Base-by-base conservation (phyloP, 1,140 invertebrate genomes). In the Varroa destructor region DNA sequence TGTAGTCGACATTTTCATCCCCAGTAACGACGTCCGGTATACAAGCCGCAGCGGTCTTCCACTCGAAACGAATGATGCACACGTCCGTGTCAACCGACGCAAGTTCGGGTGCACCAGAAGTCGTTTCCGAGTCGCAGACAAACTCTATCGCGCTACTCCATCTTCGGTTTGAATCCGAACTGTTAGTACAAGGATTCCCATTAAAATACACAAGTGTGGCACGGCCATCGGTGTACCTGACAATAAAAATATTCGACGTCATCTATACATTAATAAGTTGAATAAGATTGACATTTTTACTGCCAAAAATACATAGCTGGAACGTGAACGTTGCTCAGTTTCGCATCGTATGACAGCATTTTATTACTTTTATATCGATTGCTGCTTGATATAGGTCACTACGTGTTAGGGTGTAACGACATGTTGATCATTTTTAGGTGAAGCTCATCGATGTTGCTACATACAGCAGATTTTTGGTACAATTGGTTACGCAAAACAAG, bases 51-150 rank as follows among this genome's bases (percentile, higher is more conserved):
- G 42, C 43, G 36, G 74, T 76, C 10, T 37, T 25, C 75, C 75
- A 76, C 42, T 76, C 70, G 67, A 75, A 76, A 14, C 40, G 12
- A 12, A 67, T 46, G 3, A 72, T 40, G 71, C 74, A 75, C 42
- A 58, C 40, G 71, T 73, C 73, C 6, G 74, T 42, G 43, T 75
- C 67, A 54, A 72, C 64, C 5, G 37, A 51, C 10, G 74, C 42
- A 58, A 75, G 73, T 37, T 61, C 25, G 14, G 75, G 75, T 4
- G 55, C 25, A 0, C 73, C 74, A n/a, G 43, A 43, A 1, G 4
- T 43, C 55, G 67, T 71, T 67, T 57, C 55, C n/a, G 42, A 12
- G 72, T 76, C 74, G 56, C 74, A 76, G 55, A 74, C 72, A 74
- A 75, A 75, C 37, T 74, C 75, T 40, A 75, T 74, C 42, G 56